phyloP scores from a whole-genome alignment of 2,797 vertebrate species.

The Chaetodon trifasciatus region DNA sequence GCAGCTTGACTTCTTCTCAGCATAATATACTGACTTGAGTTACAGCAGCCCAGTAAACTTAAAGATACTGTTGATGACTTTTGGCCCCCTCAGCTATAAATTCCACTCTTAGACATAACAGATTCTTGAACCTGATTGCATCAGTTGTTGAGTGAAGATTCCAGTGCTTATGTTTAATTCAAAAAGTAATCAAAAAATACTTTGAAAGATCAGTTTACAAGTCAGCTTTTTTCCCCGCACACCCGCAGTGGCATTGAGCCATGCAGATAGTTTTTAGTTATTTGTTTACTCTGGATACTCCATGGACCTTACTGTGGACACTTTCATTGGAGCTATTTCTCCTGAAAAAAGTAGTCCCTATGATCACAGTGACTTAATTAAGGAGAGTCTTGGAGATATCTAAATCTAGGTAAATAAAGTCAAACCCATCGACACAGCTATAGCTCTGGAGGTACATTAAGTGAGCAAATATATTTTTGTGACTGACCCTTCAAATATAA shows the following conservation, averaged over 20 bases:
- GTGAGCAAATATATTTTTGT: background rate
- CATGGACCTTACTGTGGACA: background rate
- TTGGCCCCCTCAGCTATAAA: too few relatives aligned
- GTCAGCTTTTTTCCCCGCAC: background rate
- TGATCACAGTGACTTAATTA: background rate
- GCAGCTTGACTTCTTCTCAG: background rate
- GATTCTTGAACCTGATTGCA: background rate
- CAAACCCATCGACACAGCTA: background rate
- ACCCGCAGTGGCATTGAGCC: background rate
- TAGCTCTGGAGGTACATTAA: background rate
- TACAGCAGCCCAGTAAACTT: too few relatives aligned
- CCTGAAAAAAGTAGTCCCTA: background rate
- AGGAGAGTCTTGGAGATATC: background rate
- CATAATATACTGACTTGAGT: too few relatives aligned
- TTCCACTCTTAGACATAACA: too few relatives aligned
- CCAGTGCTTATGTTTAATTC: too few relatives aligned
- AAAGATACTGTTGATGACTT: background rate
- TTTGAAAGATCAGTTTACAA: background rate
- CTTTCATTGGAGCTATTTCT: background rate
- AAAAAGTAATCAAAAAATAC: background rate
- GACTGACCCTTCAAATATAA: background rate
- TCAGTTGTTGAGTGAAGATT: background rate
- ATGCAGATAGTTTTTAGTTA: background rate
- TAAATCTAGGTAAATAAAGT: background rate
- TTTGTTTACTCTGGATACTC: slow-evolving; percentile 1